These are phyloP conservation scores for Synergus gifuensis DNA, from an alignment of 2,888 invertebrate genomes.

Conservation along the genomic window DNA sequence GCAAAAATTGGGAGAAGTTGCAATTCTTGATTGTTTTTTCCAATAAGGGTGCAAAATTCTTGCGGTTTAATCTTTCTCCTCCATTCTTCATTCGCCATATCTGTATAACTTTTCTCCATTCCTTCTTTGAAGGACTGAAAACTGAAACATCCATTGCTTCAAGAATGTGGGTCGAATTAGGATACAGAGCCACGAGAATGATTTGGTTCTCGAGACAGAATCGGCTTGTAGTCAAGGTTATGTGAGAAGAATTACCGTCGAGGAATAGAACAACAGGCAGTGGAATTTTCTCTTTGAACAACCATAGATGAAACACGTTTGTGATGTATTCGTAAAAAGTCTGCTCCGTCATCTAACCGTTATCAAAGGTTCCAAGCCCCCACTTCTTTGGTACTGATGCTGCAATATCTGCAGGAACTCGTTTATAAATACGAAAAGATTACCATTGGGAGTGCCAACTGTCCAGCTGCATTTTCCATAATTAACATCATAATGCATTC, in stretches of 20 bases:
- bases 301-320: conserved; percentile 58
- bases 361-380: conserved; percentile 54
- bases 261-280: conserved; percentile 59
- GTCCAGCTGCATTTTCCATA: conserved; percentile 54
- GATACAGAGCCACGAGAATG: conserved; percentile 35
- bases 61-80: conserved; percentile 41
- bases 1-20: no score
- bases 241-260: conserved; percentile 45
- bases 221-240: conserved; percentile 45
- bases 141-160: conserved; percentile 43
- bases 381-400: conserved; percentile 51
- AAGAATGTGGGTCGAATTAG: no score
- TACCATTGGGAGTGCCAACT: conserved; percentile 61
- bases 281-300: conserved; percentile 52
- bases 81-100: conserved; percentile 43
- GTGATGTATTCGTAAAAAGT: conserved; percentile 58
- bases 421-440: conserved; percentile 45
- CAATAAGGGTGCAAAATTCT: conserved; percentile 48
- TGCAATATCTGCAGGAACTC: conserved; percentile 62
- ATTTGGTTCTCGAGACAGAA: conserved; percentile 42
- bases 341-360: conserved; percentile 60
- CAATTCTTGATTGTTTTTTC: conserved; percentile 44
- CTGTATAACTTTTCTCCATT: conserved; percentile 45
- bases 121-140: conserved; percentile 44
- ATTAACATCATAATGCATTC: conserved; percentile 51